Conservation (phyloP, 2,797 vertebrate genomes). For the Alauda arvensis region DNA sequence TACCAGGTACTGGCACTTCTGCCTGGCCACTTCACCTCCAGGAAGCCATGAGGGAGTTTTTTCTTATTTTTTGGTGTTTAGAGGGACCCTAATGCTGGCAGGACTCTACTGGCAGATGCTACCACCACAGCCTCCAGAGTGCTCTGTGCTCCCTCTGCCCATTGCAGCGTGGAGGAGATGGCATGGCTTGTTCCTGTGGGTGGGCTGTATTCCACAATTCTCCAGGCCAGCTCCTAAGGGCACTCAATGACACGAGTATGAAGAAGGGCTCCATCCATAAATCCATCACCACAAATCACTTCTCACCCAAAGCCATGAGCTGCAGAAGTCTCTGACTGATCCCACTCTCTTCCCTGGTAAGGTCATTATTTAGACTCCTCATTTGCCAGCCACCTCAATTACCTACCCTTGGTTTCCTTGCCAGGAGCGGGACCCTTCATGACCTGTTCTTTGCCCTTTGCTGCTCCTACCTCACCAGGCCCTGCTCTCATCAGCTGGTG, state of each 20-base stretch:
- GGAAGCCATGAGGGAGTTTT: neutral
- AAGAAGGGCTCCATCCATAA: neutral
- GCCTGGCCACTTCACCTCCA: neutral
- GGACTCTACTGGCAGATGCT: neutral
- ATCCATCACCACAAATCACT: neutral
- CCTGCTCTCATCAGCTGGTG: neutral
- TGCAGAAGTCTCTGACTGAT: neutral
- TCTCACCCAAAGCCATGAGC: neutral
- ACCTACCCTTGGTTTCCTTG: neutral
- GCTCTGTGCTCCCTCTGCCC: neutral
- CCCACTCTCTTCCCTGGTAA: neutral
- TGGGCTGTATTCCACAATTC: neutral
- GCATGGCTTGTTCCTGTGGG: neutral
- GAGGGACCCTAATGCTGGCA: neutral
- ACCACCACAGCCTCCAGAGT: accelerated
- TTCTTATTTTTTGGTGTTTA: neutral
- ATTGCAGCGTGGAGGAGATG: neutral
- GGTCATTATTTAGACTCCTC: neutral
- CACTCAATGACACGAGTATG: neutral
- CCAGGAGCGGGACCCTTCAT: accelerated
- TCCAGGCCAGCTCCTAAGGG: neutral
- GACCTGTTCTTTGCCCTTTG: neutral
- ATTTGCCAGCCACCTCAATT: neutral
- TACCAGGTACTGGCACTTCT: neutral
- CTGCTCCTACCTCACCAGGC: neutral